Conservation (phyloP, 2,113 vertebrate species). For the Malurus cyaneus region DNA sequence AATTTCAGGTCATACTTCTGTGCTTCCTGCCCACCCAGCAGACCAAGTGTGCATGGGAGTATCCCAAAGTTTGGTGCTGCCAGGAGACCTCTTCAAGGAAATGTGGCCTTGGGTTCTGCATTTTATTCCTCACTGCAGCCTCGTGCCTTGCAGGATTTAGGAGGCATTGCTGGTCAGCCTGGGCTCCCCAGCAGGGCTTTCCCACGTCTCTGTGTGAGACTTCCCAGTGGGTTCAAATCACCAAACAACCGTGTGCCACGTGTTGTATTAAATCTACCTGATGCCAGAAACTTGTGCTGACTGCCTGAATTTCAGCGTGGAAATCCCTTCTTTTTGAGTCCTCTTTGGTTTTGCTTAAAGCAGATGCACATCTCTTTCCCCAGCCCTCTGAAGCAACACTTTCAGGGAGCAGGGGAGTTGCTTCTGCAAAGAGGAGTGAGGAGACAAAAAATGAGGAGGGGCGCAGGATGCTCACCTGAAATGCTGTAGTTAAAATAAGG, state of each 20-base stretch:
- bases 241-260: fast-evolving
- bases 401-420: not conserved
- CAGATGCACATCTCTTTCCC: not conserved
- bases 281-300: not conserved
- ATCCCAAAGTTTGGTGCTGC: not conserved
- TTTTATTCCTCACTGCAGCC: not conserved
- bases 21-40: not conserved
- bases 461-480: not conserved
- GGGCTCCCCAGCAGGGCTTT: not conserved
- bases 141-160: not conserved
- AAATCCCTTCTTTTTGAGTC: not conserved
- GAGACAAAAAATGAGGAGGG: not conserved
- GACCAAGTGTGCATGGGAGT: not conserved
- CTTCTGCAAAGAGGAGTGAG: not conserved
- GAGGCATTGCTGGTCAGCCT: not conserved
- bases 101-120: not conserved
- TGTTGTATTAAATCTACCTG: not conserved
- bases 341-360: not conserved
- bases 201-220: not conserved
- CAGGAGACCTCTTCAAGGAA: not conserved
- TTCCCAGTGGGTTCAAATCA: not conserved
- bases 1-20: not conserved
- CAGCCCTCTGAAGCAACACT: not conserved
- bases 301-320: not conserved
- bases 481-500: not conserved